These are phyloP conservation scores for Stenolophus ochropezus DNA, from an alignment of 2,888 invertebrate genomes.

Conservation along the genomic window DNA sequence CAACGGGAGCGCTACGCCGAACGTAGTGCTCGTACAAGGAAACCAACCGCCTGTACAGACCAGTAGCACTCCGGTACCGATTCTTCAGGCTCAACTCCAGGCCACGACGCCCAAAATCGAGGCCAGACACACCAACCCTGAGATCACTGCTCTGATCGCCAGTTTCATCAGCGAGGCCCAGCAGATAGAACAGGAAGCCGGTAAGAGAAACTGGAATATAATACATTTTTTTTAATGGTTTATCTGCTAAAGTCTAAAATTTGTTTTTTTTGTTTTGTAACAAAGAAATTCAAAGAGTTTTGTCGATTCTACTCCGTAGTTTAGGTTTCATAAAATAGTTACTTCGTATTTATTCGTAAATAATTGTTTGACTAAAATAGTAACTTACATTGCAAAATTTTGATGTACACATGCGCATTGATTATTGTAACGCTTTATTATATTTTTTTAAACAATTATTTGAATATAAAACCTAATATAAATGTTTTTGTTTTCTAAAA, in stretches of 20 bases:
- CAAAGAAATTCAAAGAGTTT: too few species aligned
- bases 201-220: constrained; percentile 66
- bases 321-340: too few species aligned
- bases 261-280: not conserved
- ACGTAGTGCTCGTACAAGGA: constrained; percentile 74
- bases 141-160: constrained; percentile 86
- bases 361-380: too few species aligned
- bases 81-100: constrained; percentile 84
- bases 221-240: constrained; percentile 36
- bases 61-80: constrained; percentile 78
- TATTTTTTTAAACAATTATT: too few species aligned
- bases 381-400: too few species aligned
- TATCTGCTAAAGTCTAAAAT: constrained; percentile 57
- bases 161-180: constrained; percentile 89
- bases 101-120: constrained; percentile 64
- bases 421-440: too few species aligned
- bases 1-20: constrained; percentile 61
- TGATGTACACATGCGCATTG: too few species aligned
- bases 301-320: too few species aligned
- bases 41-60: constrained; percentile 72
- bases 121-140: constrained; percentile 73
- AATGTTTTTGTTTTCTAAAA: too few species aligned
- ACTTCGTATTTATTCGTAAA: too few species aligned
- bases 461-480: too few species aligned
- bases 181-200: constrained; percentile 84